Conservation (phyloP, 2,113 vertebrate genomes). For the Solea solea region DNA sequence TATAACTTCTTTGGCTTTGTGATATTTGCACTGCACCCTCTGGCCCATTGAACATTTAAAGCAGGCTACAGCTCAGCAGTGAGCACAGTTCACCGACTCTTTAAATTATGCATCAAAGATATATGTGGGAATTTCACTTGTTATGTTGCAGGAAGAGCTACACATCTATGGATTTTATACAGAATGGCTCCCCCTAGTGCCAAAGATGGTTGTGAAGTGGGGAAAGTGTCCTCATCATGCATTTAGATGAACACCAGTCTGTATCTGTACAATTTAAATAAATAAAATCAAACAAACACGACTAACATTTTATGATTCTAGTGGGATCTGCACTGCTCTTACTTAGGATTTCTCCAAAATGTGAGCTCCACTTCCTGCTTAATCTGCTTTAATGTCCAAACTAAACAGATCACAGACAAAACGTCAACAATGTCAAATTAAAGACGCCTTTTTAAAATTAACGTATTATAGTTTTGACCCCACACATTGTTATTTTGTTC, state of each 20-base stretch:
- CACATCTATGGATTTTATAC: conserved; percentile 65
- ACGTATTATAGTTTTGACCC: conserved; percentile 2
- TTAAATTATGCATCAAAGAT: conserved; percentile 71
- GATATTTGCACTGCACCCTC: conserved; percentile 35
- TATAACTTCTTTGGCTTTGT: conserved; percentile 10
- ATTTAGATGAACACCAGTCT: too few species aligned
- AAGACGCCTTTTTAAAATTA: too few species aligned
- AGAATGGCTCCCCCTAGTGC: conserved; percentile 81
- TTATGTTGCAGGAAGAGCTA: conserved; percentile 24
- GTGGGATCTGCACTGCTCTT: too few species aligned
- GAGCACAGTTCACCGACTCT: conserved; percentile 49
- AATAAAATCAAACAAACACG: too few species aligned
- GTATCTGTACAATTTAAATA: too few species aligned
- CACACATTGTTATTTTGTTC: conserved; percentile 4
- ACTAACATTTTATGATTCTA: too few species aligned
- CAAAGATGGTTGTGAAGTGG: neutral
- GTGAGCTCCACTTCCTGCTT: too few species aligned
- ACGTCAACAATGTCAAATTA: too few species aligned
- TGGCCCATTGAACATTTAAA: conserved; percentile 54
- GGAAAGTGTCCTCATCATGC: too few species aligned
- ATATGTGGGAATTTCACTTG: conserved; percentile 44
- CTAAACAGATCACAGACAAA: too few species aligned
- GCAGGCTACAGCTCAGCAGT: conserved; percentile 31
- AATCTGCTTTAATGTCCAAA: too few species aligned
- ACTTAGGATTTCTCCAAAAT: too few species aligned